Evolutionary conservation across 1,140 invertebrate genomes (phyloP).

Genomic region (Psilanteris sp.): DNA sequence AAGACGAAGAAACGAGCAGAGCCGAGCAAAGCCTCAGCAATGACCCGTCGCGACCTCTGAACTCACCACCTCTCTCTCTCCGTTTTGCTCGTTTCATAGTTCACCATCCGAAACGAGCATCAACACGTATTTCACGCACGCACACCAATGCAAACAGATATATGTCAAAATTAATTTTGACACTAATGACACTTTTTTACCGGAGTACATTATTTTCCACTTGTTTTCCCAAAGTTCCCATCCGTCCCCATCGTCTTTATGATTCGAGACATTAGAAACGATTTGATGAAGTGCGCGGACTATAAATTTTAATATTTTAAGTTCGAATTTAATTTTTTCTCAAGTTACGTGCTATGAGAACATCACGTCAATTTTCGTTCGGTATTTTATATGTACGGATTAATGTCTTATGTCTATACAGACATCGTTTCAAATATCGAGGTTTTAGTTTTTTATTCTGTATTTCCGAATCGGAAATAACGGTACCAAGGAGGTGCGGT

Average conservation of each 20-base stretch:
- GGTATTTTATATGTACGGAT: too few relatives aligned
- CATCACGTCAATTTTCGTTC: too few relatives aligned
- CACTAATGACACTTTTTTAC: constrained; percentile 52
- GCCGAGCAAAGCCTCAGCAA: constrained; percentile 44
- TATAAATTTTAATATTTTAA: constrained; percentile 5
- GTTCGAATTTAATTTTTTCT: constrained; percentile 9
- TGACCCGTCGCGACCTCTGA: constrained; percentile 72
- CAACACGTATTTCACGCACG: constrained; percentile 2
- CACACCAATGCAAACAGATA: constrained; percentile 3
- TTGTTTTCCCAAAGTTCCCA: constrained; percentile 53
- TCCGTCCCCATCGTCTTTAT: constrained; percentile 16
- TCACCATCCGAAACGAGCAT: constrained; percentile 56
- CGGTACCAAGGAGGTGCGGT: too few relatives aligned
- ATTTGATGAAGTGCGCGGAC: constrained; percentile 17
- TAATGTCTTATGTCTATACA: too few relatives aligned
- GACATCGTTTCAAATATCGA: too few relatives aligned
- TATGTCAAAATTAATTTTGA: constrained; percentile 48
- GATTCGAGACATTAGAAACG: constrained; percentile 1
- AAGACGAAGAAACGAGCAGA: constrained; percentile 53
- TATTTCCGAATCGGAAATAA: too few relatives aligned
- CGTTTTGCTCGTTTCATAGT: constrained; percentile 55
- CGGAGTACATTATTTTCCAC: constrained; percentile 48
- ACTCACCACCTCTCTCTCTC: constrained; percentile 55
- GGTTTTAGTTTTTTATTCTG: too few relatives aligned
- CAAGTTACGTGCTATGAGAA: too few relatives aligned